Evolutionary conservation across 2,888 invertebrate genomes (phyloP).

Genomic region (Scaptomyza reducta): DNA sequence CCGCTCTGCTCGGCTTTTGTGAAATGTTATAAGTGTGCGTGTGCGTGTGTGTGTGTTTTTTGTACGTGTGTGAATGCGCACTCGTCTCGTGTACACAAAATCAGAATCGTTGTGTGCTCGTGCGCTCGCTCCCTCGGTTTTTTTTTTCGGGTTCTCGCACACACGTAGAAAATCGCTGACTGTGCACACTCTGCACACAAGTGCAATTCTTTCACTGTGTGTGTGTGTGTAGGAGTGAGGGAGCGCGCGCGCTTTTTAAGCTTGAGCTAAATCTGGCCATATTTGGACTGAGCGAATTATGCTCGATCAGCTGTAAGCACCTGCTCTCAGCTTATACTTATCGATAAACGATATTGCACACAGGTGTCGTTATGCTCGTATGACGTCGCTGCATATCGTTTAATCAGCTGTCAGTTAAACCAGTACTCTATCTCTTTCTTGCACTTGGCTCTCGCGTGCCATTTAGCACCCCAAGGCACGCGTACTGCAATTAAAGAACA

Average conservation of each 20-base stretch:
- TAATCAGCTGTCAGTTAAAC: slow-evolving; percentile 33
- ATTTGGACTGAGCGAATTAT: slow-evolving; percentile 16
- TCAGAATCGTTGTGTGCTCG: slow-evolving; percentile 31
- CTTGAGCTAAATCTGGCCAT: slow-evolving; percentile 9
- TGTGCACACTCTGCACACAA: too few species aligned
- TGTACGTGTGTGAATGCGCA: not conserved
- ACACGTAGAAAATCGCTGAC: slow-evolving; percentile 27
- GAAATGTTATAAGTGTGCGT: too few species aligned
- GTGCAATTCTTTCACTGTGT: slow-evolving; percentile 9
- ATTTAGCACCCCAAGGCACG: slow-evolving; percentile 26
- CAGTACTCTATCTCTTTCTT: slow-evolving; percentile 4
- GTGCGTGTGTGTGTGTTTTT: slow-evolving; percentile 1
- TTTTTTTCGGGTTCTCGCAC: slow-evolving; percentile 17
- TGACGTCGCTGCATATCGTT: slow-evolving; percentile 19
- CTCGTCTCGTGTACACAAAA: slow-evolving; percentile 16
- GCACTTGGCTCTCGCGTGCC: slow-evolving; percentile 8
- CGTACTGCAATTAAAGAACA: slow-evolving; percentile 27
- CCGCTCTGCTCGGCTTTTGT: slow-evolving; percentile 46
- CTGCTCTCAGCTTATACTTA: slow-evolving; percentile 15
- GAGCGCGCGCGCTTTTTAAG: slow-evolving; percentile 1
- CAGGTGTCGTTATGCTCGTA: not conserved
- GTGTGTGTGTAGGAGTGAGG: slow-evolving; percentile 2
- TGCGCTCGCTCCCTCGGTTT: slow-evolving; percentile 41
- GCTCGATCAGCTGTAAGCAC: slow-evolving; percentile 35
- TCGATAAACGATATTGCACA: slow-evolving; percentile 30